Conservation (phyloP, 2,113 vertebrate species). For the Rhagologus leucostigma region DNA sequence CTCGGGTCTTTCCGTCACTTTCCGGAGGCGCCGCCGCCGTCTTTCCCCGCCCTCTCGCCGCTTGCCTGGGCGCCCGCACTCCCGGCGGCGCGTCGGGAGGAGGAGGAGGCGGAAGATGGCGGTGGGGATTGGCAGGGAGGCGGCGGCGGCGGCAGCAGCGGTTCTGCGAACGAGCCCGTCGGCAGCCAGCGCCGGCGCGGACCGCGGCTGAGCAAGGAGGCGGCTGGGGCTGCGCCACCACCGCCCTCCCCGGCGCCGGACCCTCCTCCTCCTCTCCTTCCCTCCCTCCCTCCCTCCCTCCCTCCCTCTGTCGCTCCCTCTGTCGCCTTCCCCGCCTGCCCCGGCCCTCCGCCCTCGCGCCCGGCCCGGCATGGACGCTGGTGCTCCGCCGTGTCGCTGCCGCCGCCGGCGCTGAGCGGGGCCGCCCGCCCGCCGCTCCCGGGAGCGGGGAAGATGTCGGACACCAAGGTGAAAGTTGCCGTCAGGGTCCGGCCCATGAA, state of each 20-base stretch:
- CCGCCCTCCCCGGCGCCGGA: not conserved
- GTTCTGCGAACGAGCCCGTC: conserved; percentile 8
- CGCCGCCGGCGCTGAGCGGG: conserved; percentile 17
- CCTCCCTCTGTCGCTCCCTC: not conserved
- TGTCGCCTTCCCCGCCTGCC: not conserved
- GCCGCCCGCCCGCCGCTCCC: not conserved
- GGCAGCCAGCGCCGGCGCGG: not conserved
- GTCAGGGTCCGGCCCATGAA: conserved; percentile 97
- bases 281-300: not conserved
- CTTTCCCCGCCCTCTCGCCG: not conserved
- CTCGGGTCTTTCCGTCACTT: not conserved
- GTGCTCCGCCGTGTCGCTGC: conserved; percentile 39
- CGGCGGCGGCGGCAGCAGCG: not conserved
- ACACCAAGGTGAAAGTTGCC: conserved; percentile 96
- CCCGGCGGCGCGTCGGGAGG: not conserved
- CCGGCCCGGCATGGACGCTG: conserved; percentile 64
- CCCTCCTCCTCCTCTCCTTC: not conserved
- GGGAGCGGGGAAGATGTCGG: conserved; percentile 85
- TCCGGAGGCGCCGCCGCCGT: not conserved
- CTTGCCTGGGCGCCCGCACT: not conserved
- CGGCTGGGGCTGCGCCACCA: not conserved
- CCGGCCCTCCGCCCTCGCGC: not conserved
- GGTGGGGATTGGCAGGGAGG: conserved; percentile 73
- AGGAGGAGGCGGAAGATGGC: conserved; percentile 82
- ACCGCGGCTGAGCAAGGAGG: conserved; percentile 2